phyloP scores from a whole-genome alignment of 2,888 invertebrate genomes.

The Torymus tubicola region DNA sequence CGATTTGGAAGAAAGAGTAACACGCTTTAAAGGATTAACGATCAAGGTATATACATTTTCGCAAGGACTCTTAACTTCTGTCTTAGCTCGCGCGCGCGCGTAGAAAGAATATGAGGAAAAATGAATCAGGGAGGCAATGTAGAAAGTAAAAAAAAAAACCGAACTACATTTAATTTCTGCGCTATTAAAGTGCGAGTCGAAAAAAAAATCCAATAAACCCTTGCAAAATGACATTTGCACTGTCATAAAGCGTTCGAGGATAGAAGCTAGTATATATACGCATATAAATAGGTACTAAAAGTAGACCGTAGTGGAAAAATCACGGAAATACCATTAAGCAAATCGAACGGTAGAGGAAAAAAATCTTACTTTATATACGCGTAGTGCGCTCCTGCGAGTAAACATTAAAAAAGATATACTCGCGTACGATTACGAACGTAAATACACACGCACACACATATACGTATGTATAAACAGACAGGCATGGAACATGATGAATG shows the following conservation, averaged over 20 bases:
- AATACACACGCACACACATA: not conserved
- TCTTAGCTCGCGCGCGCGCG: no score
- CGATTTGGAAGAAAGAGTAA: no score
- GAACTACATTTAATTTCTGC: no score
- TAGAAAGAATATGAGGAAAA: no score
- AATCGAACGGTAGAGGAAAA: not conserved
- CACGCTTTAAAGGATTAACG: no score
- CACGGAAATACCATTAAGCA: slow-evolving; percentile 10
- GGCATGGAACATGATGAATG: not conserved
- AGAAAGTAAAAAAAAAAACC: no score
- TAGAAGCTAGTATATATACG: not conserved
- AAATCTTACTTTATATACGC: not conserved
- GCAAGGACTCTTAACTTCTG: no score
- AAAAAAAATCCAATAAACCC: slow-evolving; percentile 19
- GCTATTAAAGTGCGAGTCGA: not conserved
- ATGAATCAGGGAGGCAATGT: no score
- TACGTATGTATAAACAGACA: not conserved
- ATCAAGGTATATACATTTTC: no score
- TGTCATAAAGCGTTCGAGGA: slow-evolving; percentile 9
- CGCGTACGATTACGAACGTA: not conserved
- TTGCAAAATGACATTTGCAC: slow-evolving; percentile 10
- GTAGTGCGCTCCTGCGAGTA: not conserved
- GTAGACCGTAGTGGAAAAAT: not conserved
- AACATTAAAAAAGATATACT: not conserved
- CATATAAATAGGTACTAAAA: not conserved